These are phyloP conservation scores for Dinocampus coccinellae DNA, from an alignment of 2,888 invertebrate genomes.

Conservation along the genomic window DNA sequence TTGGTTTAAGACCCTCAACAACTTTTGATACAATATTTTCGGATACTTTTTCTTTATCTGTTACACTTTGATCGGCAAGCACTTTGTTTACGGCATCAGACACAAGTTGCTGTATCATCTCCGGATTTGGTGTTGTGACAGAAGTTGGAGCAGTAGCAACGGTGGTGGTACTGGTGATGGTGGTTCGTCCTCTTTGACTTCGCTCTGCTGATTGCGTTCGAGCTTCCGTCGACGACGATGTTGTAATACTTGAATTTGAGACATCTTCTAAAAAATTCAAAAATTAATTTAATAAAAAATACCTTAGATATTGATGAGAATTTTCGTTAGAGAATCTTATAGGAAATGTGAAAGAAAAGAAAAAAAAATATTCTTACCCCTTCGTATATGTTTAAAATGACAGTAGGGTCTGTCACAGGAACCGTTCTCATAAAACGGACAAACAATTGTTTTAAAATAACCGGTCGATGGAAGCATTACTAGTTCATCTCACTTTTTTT, in stretches of 20 bases:
- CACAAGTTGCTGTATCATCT: slow-evolving; percentile 74
- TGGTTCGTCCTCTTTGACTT: slow-evolving; percentile 42
- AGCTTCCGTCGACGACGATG: slow-evolving; percentile 42
- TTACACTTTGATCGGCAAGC: slow-evolving; percentile 71
- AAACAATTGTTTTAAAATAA: slow-evolving; percentile 86
- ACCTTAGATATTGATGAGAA: no score
- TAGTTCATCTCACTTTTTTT: slow-evolving; percentile 44
- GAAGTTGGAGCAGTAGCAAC: slow-evolving; percentile 52
- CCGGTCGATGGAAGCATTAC: slow-evolving; percentile 92
- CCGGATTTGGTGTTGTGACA: slow-evolving; percentile 70
- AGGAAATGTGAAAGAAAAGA: background rate
- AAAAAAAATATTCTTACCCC: slow-evolving; percentile 71
- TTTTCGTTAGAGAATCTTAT: background rate
- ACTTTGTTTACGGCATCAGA: slow-evolving; percentile 76
- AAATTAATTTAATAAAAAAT: slow-evolving; percentile 6
- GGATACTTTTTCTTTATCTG: slow-evolving; percentile 69
- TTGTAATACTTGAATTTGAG: slow-evolving; percentile 42
- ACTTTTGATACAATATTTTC: slow-evolving; percentile 72
- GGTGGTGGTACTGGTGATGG: slow-evolving; percentile 25
- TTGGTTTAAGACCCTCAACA: slow-evolving; percentile 70
- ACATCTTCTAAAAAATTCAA: slow-evolving; percentile 54
- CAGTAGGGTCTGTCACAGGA: slow-evolving; percentile 91
- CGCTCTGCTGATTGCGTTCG: slow-evolving; percentile 45
- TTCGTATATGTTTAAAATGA: slow-evolving; percentile 89
- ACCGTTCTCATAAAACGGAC: slow-evolving; percentile 86